Evolutionary conservation across 2,113 vertebrate genomes (phyloP).

Genomic region (Apeltes quadracus): DNA sequence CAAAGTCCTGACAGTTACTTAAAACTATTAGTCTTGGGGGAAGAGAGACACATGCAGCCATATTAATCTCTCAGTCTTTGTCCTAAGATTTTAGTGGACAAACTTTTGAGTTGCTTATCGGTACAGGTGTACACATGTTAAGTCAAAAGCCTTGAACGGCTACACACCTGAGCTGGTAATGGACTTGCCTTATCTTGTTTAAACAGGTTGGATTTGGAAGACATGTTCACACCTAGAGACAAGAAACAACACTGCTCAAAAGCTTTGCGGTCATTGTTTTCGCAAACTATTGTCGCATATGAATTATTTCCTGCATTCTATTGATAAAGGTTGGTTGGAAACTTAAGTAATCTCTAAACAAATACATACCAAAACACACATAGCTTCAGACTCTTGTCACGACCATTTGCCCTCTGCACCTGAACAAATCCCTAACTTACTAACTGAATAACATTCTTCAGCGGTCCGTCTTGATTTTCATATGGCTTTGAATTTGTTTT

Average conservation of each 20-base stretch:
- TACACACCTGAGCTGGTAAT: slow-evolving; percentile 67
- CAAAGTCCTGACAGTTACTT: slow-evolving; percentile 21
- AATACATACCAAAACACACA: slow-evolving; percentile 18
- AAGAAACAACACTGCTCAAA: slow-evolving; percentile 40
- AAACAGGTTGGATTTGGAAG: slow-evolving; percentile 50
- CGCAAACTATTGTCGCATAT: slow-evolving; percentile 32
- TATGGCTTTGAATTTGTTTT: neutral
- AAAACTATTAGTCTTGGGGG: too few relatives aligned
- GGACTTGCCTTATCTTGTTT: slow-evolving; percentile 64
- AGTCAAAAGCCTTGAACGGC: slow-evolving; percentile 37
- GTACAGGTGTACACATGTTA: slow-evolving; percentile 55
- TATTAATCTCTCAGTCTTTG: slow-evolving; percentile 40
- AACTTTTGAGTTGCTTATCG: slow-evolving; percentile 47
- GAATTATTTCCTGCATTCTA: slow-evolving; percentile 45
- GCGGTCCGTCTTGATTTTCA: too few relatives aligned
- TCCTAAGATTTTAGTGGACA: slow-evolving; percentile 39
- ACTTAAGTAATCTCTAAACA: slow-evolving; percentile 13
- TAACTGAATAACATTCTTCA: too few relatives aligned
- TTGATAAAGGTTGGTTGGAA: slow-evolving; percentile 5
- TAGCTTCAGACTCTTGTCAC: neutral
- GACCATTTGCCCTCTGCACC: neutral
- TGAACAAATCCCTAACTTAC: too few relatives aligned
- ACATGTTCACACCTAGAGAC: slow-evolving; percentile 56
- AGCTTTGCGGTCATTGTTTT: slow-evolving; percentile 45
- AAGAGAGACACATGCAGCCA: slow-evolving; percentile 35